A percentile compares a stretch with the other conserved stretches of the same genome.
Evolutionary conservation across 2,888 invertebrate species (phyloP).

Genomic region (Cataglyphis rosenhaueri): DNA sequence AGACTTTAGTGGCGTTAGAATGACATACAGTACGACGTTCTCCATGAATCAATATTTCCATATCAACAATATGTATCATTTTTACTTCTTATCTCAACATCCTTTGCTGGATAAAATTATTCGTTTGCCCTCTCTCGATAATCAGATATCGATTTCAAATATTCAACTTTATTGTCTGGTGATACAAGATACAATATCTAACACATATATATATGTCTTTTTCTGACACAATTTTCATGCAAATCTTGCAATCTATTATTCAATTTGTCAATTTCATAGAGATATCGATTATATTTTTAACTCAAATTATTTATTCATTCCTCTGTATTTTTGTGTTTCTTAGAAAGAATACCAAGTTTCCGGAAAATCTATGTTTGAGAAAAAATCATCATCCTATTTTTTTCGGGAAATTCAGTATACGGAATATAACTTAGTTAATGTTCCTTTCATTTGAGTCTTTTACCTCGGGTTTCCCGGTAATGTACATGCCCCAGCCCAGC

Average conservation of each 20-base stretch:
- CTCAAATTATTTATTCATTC: not conserved
- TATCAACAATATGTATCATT: not conserved
- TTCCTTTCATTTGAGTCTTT: not conserved
- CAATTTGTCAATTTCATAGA: not conserved
- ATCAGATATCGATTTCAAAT: not conserved
- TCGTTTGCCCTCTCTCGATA: not conserved
- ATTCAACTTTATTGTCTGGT: not conserved
- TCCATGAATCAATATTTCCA: not conserved
- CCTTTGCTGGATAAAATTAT: not conserved
- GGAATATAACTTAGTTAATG: not conserved
- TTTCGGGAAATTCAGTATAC: not conserved
- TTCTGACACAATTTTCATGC: not conserved
- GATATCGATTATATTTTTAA: not conserved
- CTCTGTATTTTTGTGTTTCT: not conserved
- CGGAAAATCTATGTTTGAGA: not conserved
- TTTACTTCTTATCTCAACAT: constrained; percentile 12
- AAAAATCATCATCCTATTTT: not conserved
- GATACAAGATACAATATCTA: not conserved
- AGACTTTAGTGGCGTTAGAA: not conserved
- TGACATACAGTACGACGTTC: constrained; percentile 11
- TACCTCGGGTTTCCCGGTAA: constrained; percentile 60
- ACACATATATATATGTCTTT: not conserved
- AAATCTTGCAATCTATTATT: not conserved
- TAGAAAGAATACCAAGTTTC: not conserved
- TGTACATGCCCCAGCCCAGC: constrained; percentile 20